These are phyloP conservation scores for Andrena cerasifolii DNA, from an alignment of 1,140 invertebrate species.

Conservation along the genomic window DNA sequence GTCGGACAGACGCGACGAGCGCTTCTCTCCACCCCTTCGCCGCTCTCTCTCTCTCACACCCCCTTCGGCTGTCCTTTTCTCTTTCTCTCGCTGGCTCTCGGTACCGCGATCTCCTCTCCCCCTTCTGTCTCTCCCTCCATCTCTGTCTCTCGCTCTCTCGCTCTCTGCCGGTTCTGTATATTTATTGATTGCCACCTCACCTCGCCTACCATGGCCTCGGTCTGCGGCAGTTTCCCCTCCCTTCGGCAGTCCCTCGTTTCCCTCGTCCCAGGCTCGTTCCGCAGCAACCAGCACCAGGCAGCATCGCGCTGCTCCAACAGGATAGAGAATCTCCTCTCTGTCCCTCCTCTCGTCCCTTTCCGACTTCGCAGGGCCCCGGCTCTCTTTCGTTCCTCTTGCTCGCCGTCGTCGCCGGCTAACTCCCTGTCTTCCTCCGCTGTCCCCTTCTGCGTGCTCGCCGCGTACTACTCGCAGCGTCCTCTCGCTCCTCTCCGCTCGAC, in stretches of 20 bases:
- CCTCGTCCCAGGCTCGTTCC: conserved; percentile 64
- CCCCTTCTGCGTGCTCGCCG: conserved; percentile 51
- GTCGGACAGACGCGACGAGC: conserved; percentile 60
- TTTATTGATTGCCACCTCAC: conserved; percentile 82
- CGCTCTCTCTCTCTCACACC: too few species aligned
- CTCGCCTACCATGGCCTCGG: conserved; percentile 71
- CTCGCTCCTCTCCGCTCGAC: conserved; percentile 7
- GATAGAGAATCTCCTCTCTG: conserved; percentile 47
- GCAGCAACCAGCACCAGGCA: conserved; percentile 55
- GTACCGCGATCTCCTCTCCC: conserved; percentile 19
- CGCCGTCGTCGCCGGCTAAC: conserved; percentile 37
- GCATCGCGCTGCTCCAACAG: conserved; percentile 58
- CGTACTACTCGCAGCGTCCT: conserved; percentile 30
- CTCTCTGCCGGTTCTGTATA: conserved; percentile 77
- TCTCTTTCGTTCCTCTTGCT: conserved; percentile 33
- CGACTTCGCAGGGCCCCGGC: conserved; percentile 9
- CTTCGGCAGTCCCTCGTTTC: conserved; percentile 60
- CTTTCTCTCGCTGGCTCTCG: conserved; percentile 48
- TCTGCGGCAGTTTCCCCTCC: conserved; percentile 71
- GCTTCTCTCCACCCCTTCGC: conserved; percentile 41
- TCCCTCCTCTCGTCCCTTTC: conserved; percentile 4
- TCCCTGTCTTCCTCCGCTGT: conserved; percentile 37
- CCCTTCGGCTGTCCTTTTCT: conserved; percentile 34
- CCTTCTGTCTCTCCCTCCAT: conserved; percentile 50
- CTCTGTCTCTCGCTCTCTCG: conserved; percentile 48